Conservation (phyloP, 2,797 vertebrate species). For the Rhinichthys osculus region DNA sequence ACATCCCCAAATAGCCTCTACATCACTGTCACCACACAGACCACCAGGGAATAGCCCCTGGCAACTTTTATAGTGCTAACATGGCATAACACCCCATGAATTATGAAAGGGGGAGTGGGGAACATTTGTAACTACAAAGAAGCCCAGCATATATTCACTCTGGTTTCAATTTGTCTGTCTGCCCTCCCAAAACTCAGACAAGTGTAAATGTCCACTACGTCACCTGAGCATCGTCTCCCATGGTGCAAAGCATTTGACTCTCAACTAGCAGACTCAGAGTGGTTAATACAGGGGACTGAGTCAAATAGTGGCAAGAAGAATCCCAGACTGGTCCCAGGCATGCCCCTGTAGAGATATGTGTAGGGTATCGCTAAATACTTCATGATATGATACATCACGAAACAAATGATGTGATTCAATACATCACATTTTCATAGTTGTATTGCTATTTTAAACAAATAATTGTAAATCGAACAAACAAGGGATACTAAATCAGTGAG, state of each 20-base stretch:
- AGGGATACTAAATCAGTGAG: not conserved
- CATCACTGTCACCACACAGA: slow-evolving; percentile 86
- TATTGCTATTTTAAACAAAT: not conserved
- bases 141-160: slow-evolving; percentile 52
- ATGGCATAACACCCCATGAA: slow-evolving; percentile 75
- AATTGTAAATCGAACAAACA: not conserved
- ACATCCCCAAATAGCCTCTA: slow-evolving; percentile 83
- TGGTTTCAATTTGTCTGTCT: slow-evolving; percentile 73
- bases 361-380: not conserved
- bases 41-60: slow-evolving; percentile 82
- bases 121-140: slow-evolving; percentile 61
- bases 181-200: slow-evolving; percentile 68
- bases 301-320: not conserved
- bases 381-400: not conserved
- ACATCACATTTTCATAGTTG: not conserved
- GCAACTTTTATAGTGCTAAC: slow-evolving; percentile 67
- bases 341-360: not conserved
- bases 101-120: slow-evolving; percentile 67
- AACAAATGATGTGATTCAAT: not conserved
- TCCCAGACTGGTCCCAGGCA: slow-evolving; percentile 2
- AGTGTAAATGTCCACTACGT: slow-evolving; percentile 71
- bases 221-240: slow-evolving; percentile 21
- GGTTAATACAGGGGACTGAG: not conserved
- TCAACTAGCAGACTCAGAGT: slow-evolving; percentile 11
- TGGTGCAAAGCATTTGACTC: not conserved